Evolutionary conservation across 1,140 invertebrate genomes (phyloP).

Genomic region (Drosophila sturtevanti): DNA sequence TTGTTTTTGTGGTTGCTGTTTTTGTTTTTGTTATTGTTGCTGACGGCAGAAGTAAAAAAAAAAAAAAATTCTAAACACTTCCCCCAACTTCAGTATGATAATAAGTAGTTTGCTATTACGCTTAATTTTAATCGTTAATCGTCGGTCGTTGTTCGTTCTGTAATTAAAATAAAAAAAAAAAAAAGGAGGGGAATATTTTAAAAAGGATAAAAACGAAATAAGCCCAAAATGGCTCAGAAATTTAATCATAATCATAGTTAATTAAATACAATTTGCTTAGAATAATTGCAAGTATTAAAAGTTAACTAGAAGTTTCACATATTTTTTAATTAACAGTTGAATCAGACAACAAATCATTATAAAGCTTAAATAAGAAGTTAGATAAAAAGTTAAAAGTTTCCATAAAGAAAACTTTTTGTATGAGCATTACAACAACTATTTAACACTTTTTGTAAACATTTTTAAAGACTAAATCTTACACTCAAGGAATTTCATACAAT

Average conservation of each 20-base stretch:
- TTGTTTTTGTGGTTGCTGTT: conserved; percentile 29
- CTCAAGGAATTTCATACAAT: too few relatives aligned
- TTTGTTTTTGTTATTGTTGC: conserved; percentile 28
- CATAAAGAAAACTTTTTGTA: too few relatives aligned
- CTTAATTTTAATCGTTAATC: conserved; percentile 76
- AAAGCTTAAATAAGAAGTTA: too few relatives aligned
- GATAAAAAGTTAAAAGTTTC: too few relatives aligned
- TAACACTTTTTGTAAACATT: too few relatives aligned
- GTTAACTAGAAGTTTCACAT: background rate
- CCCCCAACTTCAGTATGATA: conserved; percentile 52
- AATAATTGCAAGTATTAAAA: background rate
- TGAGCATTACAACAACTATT: too few relatives aligned
- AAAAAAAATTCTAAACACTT: conserved; percentile 57
- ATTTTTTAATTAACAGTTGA: too few relatives aligned
- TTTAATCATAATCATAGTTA: background rate
- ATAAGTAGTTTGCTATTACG: conserved; percentile 21
- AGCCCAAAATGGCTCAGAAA: background rate
- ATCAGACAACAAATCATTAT: too few relatives aligned
- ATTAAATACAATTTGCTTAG: background rate
- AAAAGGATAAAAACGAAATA: background rate
- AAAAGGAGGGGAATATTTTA: conserved; percentile 15
- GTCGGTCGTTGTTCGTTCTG: conserved; percentile 77
- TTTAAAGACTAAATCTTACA: too few relatives aligned
- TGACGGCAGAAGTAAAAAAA: conserved; percentile 13
- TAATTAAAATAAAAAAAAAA: conserved; percentile 54